Percentiles rank a stretch among this genome's conserved stretches.
Evolutionary conservation across 1,140 invertebrate species (phyloP).

Genomic region (Drosophila gunungcola): DNA sequence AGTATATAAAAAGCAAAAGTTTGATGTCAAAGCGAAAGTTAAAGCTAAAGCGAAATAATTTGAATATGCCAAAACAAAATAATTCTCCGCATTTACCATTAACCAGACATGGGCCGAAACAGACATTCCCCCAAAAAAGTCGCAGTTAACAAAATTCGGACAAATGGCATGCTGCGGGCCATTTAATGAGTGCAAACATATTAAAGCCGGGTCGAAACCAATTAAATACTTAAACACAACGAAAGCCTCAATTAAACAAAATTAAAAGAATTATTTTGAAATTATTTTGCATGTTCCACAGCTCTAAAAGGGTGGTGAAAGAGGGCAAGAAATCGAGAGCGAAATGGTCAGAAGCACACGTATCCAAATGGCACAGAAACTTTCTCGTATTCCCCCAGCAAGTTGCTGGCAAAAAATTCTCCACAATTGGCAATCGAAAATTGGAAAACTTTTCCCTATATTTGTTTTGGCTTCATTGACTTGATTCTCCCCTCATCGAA

Average conservation of each 20-base stretch:
- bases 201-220: too few relatives aligned
- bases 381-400: constrained; percentile 73
- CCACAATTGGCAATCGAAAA: constrained; percentile 83
- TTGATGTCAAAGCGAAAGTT: constrained; percentile 78
- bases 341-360: constrained; percentile 29
- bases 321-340: constrained; percentile 12
- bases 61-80: constrained; percentile 32
- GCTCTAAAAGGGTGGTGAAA: constrained; percentile 12
- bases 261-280: constrained; percentile 34
- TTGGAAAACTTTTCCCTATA: constrained; percentile 82
- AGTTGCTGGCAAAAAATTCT: constrained; percentile 66
- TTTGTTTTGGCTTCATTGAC: constrained; percentile 83
- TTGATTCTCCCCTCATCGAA: constrained; percentile 45
- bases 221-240: constrained; percentile 13
- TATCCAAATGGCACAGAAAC: constrained; percentile 70
- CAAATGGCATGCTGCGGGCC: constrained; percentile 14
- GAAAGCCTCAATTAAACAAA: constrained; percentile 5
- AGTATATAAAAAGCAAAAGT: constrained; percentile 74
- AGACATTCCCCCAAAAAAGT: not conserved
- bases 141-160: constrained; percentile 33
- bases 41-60: constrained; percentile 47
- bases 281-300: constrained; percentile 38
- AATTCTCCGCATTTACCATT: constrained; percentile 46
- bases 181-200: constrained; percentile 5
- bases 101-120: not conserved